Evolutionary conservation across 1,140 invertebrate genomes (phyloP).

Genomic region (Thrips palmi): DNA sequence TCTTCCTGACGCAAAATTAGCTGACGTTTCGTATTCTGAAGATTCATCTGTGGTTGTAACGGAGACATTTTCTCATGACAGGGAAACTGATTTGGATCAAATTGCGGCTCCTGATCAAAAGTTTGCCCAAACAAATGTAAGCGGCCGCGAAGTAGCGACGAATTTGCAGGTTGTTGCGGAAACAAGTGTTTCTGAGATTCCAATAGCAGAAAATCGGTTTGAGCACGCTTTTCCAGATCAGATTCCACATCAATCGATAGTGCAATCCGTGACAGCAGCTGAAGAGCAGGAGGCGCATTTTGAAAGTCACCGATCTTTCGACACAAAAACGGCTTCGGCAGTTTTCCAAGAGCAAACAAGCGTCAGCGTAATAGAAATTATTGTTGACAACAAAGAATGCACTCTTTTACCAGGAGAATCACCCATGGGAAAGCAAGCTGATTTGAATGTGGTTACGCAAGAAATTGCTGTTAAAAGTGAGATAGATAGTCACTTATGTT

Average conservation of each 20-base stretch:
- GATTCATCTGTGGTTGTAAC: no score
- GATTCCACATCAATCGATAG: constrained; percentile 14
- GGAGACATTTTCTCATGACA: no score
- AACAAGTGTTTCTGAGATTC: no score
- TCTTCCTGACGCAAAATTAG: no score
- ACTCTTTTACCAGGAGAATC: constrained; percentile 5
- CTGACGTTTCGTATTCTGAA: no score
- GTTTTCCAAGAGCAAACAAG: constrained; percentile 24
- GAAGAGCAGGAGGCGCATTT: constrained; percentile 25
- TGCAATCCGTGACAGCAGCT: constrained; percentile 12
- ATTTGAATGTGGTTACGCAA: constrained; percentile 12
- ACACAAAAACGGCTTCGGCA: constrained; percentile 23
- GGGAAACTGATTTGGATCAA: no score
- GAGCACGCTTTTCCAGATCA: no score
- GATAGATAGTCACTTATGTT: constrained; percentile 18
- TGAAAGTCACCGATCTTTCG: constrained; percentile 18
- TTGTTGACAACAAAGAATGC: constrained; percentile 22
- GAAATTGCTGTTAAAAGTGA: constrained; percentile 19
- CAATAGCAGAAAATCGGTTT: no score
- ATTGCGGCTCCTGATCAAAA: no score
- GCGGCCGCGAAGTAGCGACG: no score
- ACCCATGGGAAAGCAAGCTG: constrained; percentile 7
- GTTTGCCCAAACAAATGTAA: no score
- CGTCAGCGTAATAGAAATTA: constrained; percentile 26
- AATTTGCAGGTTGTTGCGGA: no score